Conservation (phyloP, 2,888 invertebrate species). For the Mongoloraphidia duomilia region DNA sequence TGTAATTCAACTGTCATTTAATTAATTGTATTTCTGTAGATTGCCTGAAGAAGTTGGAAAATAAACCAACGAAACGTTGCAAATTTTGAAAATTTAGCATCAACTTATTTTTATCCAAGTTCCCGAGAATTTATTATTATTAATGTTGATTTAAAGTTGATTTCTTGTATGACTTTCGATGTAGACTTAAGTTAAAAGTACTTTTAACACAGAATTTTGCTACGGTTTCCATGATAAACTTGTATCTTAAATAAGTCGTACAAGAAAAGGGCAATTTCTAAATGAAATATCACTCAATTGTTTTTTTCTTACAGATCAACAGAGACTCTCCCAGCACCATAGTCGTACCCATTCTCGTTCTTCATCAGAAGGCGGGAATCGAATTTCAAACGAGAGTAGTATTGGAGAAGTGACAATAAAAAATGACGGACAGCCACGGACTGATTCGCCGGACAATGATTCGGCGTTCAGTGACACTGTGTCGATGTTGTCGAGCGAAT, state of each 20-base stretch:
- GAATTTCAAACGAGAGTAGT: constrained; percentile 26
- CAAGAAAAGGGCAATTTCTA: no score
- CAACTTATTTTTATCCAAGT: no score
- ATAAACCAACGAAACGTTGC: no score
- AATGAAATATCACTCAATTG: not conserved
- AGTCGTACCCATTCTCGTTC: constrained; percentile 29
- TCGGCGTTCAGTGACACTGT: constrained; percentile 97
- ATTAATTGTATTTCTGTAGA: no score
- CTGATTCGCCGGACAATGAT: constrained; percentile 94
- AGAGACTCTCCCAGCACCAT: constrained; percentile 23
- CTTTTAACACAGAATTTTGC: no score
- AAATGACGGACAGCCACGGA: constrained; percentile 38
- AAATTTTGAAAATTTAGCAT: no score
- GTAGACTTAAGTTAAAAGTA: not conserved
- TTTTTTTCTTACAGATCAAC: constrained; percentile 21
- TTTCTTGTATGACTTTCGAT: not conserved
- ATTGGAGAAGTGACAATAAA: constrained; percentile 25
- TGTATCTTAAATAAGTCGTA: not conserved
- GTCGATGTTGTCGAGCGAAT: constrained; percentile 83
- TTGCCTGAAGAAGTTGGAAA: no score
- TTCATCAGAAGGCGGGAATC: constrained; percentile 28
- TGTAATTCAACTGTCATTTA: no score
- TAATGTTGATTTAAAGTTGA: no score
- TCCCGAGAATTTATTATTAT: no score
- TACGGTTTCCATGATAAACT: not conserved